Conservation (phyloP, 2,888 invertebrate genomes). For the Nasonovia ribisnigri region DNA sequence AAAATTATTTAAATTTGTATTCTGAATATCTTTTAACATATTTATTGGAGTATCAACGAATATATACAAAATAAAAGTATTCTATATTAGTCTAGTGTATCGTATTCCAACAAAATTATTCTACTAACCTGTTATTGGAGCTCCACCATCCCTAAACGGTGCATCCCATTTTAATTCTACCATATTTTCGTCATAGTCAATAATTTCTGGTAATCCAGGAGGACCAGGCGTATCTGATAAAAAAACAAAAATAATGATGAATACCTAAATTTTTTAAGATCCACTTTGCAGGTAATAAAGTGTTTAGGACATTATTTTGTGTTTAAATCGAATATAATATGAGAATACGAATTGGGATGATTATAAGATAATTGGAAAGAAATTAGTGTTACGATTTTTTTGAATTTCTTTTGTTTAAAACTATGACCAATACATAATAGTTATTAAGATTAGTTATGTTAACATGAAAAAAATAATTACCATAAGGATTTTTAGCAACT, state of each 20-base stretch:
- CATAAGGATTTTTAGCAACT: constrained; percentile 97
- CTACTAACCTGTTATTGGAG: constrained; percentile 83
- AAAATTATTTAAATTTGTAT: neutral
- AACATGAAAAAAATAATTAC: constrained; percentile 69
- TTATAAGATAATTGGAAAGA: neutral
- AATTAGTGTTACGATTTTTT: neutral
- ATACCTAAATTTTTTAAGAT: neutral
- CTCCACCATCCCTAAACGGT: constrained; percentile 90
- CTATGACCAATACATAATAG: neutral
- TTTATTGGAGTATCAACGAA: neutral
- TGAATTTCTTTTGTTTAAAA: neutral
- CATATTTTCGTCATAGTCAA: constrained; percentile 91
- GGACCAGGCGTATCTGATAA: constrained; percentile 80
- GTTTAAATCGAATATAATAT: neutral
- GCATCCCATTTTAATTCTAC: constrained; percentile 93
- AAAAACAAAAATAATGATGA: neutral
- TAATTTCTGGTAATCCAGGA: constrained; percentile 90
- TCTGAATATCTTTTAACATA: too few relatives aligned
- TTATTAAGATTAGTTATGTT: neutral
- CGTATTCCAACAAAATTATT: neutral
- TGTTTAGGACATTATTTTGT: neutral
- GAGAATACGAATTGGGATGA: neutral
- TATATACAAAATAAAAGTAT: neutral
- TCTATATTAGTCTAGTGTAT: neutral
- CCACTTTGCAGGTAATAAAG: neutral